These are phyloP conservation scores for Argyresthia goedartella DNA, from an alignment of 2,888 invertebrate genomes.

Conservation along the genomic window DNA sequence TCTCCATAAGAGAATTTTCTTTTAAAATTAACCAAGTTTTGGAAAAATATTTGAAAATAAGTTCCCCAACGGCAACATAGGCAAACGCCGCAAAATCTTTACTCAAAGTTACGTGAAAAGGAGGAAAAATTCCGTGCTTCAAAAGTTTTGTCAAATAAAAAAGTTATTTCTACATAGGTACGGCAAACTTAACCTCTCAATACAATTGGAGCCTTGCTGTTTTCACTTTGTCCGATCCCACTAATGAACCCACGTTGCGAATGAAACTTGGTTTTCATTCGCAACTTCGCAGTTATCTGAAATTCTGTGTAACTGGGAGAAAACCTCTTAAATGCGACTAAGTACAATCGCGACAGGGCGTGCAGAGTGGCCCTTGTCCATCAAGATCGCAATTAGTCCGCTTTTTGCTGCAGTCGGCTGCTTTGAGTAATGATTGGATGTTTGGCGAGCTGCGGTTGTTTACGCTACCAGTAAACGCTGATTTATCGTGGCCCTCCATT, in stretches of 20 bases:
- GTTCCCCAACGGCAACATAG: conserved; percentile 29
- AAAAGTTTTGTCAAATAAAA: conserved; percentile 21
- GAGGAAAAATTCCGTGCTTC: conserved; percentile 19
- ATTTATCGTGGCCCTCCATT: conserved; percentile 34
- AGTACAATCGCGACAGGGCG: conserved; percentile 55
- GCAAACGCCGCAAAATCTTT: conserved; percentile 25
- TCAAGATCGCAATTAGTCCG: conserved; percentile 63
- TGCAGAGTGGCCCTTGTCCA: conserved; percentile 56
- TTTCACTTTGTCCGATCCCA: too few relatives aligned
- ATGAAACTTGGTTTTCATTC: neutral
- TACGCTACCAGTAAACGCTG: conserved; percentile 52
- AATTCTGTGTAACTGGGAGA: conserved; percentile 11
- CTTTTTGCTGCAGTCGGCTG: conserved; percentile 60
- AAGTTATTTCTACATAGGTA: conserved; percentile 13
- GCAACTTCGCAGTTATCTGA: neutral
- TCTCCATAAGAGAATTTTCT: conserved; percentile 31
- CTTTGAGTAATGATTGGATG: conserved; percentile 62
- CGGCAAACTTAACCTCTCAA: neutral
- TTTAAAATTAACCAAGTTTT: conserved; percentile 48
- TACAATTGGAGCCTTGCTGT: neutral
- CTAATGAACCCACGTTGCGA: neutral
- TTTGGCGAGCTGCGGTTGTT: conserved; percentile 46
- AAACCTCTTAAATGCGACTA: conserved; percentile 64
- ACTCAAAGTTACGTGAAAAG: conserved; percentile 27
- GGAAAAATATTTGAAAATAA: conserved; percentile 43